A percentile compares a stretch with the other conserved stretches of the same genome.
Conservation (phyloP, 1,140 invertebrate genomes). For the Drosophila paulistorum region DNA sequence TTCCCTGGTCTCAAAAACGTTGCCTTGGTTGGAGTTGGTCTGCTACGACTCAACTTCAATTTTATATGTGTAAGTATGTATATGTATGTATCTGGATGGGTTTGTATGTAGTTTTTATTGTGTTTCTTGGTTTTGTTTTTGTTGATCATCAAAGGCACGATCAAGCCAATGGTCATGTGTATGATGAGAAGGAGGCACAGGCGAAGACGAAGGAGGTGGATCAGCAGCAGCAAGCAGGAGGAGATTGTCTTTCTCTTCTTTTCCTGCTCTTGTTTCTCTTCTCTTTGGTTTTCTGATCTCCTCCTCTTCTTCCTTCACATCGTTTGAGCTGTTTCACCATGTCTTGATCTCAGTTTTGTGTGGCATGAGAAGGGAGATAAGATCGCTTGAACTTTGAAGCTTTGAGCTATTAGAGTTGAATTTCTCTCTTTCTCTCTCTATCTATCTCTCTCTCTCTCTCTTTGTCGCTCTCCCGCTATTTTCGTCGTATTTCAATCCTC, state of each 20-base stretch:
- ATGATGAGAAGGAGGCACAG: not conserved
- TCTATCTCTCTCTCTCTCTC: slow-evolving; percentile 9
- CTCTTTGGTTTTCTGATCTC: slow-evolving; percentile 5
- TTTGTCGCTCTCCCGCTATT: not conserved
- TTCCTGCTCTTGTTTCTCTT: slow-evolving; percentile 5
- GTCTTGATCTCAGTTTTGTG: slow-evolving; percentile 11
- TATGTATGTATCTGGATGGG: not conserved
- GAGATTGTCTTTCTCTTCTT: slow-evolving; percentile 13
- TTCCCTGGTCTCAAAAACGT: not conserved
- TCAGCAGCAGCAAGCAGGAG: not conserved
- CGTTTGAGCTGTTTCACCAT: slow-evolving; percentile 3
- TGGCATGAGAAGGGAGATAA: slow-evolving; percentile 37
- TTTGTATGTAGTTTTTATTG: slow-evolving; percentile 15
- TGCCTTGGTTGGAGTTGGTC: slow-evolving; percentile 10
- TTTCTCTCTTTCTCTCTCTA: slow-evolving; percentile 18
- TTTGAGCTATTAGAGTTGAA: slow-evolving; percentile 45
- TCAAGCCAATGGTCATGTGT: slow-evolving; percentile 55
- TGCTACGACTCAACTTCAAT: slow-evolving; percentile 5
- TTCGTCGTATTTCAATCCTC: slow-evolving; percentile 34
- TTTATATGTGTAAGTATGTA: not conserved
- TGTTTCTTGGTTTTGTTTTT: slow-evolving; percentile 23
- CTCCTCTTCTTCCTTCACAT: not conserved
- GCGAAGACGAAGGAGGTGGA: not conserved
- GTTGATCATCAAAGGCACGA: slow-evolving; percentile 70
- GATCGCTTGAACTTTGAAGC: slow-evolving; percentile 61